phyloP scores from a whole-genome alignment of 2,797 vertebrate species.

The Diplodus puntazzo region DNA sequence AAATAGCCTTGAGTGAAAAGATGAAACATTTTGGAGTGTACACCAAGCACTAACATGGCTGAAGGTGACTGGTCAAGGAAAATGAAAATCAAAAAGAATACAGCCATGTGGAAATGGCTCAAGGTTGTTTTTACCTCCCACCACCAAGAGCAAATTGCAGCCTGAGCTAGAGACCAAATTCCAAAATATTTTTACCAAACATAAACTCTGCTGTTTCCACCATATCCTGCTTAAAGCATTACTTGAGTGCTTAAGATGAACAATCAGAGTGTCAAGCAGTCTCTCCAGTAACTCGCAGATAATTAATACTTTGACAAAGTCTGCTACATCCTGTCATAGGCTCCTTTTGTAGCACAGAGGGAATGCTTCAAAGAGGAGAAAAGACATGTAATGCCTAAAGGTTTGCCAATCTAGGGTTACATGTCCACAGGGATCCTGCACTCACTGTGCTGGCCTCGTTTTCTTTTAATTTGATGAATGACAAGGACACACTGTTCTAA shows the following conservation, averaged over 20 bases:
- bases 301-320: constrained; percentile 28
- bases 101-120: not conserved
- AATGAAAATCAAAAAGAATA: constrained; percentile 35
- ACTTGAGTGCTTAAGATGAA: not conserved
- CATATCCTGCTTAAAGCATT: constrained; percentile 4
- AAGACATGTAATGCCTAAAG: constrained; percentile 37
- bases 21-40: constrained; percentile 37
- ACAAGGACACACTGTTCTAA: constrained; percentile 58
- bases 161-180: not conserved
- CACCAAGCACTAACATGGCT: constrained; percentile 19
- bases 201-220: constrained; percentile 17
- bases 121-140: constrained; percentile 8
- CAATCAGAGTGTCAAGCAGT: not conserved
- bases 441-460: constrained; percentile 39
- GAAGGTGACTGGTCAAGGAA: constrained; percentile 18
- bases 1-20: constrained; percentile 36
- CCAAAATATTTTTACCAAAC: not conserved
- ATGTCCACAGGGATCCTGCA: constrained; percentile 43
- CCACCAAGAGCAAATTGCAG: not conserved
- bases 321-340: constrained; percentile 11
- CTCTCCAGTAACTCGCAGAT: not conserved
- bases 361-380: constrained; percentile 34
- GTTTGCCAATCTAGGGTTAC: constrained; percentile 54
- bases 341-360: constrained; percentile 21
- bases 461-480: constrained; percentile 49